Evolutionary conservation across 2,888 invertebrate genomes (phyloP).

Genomic region (Dicyrtomina minuta): DNA sequence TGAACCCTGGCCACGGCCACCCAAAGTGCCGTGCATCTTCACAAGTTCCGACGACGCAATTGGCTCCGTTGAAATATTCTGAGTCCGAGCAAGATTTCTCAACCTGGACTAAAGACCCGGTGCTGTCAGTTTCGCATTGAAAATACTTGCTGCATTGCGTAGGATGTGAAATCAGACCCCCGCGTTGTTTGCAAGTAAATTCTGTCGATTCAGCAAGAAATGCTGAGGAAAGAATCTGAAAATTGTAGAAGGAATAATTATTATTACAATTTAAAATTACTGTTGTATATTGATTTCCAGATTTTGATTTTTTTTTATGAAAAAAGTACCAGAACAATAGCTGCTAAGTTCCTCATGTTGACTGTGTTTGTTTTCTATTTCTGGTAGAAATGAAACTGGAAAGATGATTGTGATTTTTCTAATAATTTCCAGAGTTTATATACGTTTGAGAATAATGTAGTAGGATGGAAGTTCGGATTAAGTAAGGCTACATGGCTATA

Average conservation of each 20-base stretch:
- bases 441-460: neutral
- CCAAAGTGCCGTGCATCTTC: neutral
- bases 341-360: conserved; percentile 24
- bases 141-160: neutral
- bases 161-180: neutral
- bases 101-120: neutral
- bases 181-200: neutral
- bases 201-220: conserved; percentile 4
- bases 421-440: neutral
- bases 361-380: neutral
- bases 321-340: conserved; percentile 12
- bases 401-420: neutral
- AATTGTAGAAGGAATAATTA: neutral
- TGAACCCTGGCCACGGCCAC: neutral
- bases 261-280: neutral
- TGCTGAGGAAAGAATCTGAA: conserved; percentile 22
- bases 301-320: conserved; percentile 1
- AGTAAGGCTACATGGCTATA: neutral
- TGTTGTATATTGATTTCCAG: neutral
- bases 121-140: neutral
- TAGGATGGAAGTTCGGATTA: neutral
- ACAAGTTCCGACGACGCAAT: neutral
- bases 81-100: neutral
- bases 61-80: neutral
- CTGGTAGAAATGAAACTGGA: neutral